Conservation (phyloP, 2,797 vertebrate genomes). For the Danio tinwini region DNA sequence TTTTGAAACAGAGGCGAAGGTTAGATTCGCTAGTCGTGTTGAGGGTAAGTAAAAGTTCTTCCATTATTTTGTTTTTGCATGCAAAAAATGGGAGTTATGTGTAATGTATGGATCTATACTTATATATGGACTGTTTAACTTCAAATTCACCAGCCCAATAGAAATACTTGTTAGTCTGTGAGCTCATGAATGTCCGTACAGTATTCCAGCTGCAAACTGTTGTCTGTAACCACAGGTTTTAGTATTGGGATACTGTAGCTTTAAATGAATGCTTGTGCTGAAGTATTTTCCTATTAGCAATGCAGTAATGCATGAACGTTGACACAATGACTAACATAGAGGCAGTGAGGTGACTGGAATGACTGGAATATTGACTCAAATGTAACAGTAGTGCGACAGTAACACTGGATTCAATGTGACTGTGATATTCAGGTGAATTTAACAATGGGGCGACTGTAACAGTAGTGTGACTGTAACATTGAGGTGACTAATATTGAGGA, state of each 20-base stretch:
- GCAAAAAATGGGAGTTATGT: too few relatives aligned
- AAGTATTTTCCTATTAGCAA: not conserved
- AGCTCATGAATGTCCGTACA: too few relatives aligned
- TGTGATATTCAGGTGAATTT: not conserved
- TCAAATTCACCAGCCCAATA: too few relatives aligned
- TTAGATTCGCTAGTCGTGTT: slow-evolving; percentile 68
- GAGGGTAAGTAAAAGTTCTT: slow-evolving; percentile 66
- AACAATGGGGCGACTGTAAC: not conserved
- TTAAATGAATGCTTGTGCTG: not conserved
- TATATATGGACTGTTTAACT: too few relatives aligned
- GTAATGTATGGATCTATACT: too few relatives aligned
- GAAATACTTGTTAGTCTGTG: too few relatives aligned
- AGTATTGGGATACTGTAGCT: not conserved
- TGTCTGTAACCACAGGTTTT: not conserved
- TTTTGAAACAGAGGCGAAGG: slow-evolving; percentile 65
- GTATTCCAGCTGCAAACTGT: too few relatives aligned
- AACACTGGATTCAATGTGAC: not conserved
- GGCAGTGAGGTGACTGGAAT: not conserved
- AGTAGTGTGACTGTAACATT: not conserved
- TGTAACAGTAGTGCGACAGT: not conserved
- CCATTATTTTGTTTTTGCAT: not conserved
- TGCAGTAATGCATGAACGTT: not conserved
- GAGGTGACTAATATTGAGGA: too few relatives aligned
- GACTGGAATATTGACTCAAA: not conserved
- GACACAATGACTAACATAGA: not conserved